Evolutionary conservation across 2,797 vertebrate genomes (phyloP).

Genomic region (Geotrypetes seraphini): DNA sequence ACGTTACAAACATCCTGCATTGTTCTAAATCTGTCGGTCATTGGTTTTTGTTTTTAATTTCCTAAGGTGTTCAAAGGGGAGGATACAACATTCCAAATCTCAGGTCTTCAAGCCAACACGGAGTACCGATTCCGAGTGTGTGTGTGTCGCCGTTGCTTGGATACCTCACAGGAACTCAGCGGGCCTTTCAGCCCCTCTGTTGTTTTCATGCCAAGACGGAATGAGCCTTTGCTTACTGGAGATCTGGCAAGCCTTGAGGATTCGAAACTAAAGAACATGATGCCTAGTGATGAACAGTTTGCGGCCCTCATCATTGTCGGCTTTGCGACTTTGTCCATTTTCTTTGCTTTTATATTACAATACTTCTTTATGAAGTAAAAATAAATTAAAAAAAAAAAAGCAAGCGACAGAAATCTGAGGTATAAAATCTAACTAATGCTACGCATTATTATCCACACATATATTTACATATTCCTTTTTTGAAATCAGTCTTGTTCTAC

Average conservation of each 20-base stretch:
- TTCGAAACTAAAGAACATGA: constrained; percentile 61
- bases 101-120: constrained; percentile 85
- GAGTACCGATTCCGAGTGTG: constrained; percentile 94
- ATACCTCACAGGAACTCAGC: constrained; percentile 86
- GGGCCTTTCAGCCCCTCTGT: constrained; percentile 87
- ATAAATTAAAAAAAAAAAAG: no score
- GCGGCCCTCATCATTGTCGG: constrained; percentile 84
- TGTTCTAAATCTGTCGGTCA: no score
- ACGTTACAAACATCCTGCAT: no score
- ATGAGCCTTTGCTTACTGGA: constrained; percentile 53
- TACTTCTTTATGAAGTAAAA: constrained; percentile 96
- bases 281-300: constrained; percentile 88
- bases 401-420: constrained; percentile 61
- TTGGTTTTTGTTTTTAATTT: neutral
- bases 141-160: constrained; percentile 82
- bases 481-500: constrained; percentile 40
- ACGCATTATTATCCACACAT: constrained; percentile 69
- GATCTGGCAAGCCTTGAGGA: constrained; percentile 51
- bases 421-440: constrained; percentile 67
- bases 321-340: constrained; percentile 80
- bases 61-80: constrained; percentile 87
- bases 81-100: constrained; percentile 81
- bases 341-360: constrained; percentile 93
- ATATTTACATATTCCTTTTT: constrained; percentile 57
- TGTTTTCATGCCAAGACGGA: constrained; percentile 70